Evolutionary conservation across 2,113 vertebrate species (phyloP).

Genomic region (Tautogolabrus adspersus): DNA sequence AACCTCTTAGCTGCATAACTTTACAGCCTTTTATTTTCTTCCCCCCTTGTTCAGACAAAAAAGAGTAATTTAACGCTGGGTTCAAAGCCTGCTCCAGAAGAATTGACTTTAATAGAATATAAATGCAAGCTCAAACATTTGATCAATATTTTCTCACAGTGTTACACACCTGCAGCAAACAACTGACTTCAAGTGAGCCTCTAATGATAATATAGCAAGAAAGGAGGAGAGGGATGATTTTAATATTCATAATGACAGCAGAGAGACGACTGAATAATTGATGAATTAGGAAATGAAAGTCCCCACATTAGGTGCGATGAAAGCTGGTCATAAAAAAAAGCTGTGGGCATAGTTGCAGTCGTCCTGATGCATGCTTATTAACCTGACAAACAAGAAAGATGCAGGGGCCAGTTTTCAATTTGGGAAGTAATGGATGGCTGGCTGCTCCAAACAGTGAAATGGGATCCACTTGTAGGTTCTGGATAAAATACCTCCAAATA

Average conservation of each 20-base stretch:
- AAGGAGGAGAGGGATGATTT: constrained; percentile 26
- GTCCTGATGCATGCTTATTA: constrained; percentile 57
- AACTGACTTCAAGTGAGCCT: not conserved
- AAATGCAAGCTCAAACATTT: not conserved
- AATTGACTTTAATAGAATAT: too few relatives aligned
- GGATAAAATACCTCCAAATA: not conserved
- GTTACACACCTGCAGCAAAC: not conserved
- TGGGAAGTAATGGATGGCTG: constrained; percentile 19
- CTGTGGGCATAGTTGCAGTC: constrained; percentile 3
- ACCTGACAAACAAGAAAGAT: constrained; percentile 63
- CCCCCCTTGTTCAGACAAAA: too few relatives aligned
- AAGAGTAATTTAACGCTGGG: too few relatives aligned
- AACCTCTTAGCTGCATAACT: not conserved
- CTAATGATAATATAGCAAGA: not conserved
- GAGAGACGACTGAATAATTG: constrained; percentile 65
- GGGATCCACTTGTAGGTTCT: not conserved
- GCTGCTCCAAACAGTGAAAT: constrained; percentile 9
- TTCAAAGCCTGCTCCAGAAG: too few relatives aligned
- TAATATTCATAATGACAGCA: constrained; percentile 55
- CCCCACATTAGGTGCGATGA: not conserved
- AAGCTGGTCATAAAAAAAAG: constrained; percentile 2
- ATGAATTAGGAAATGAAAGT: constrained; percentile 65
- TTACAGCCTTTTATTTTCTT: not conserved
- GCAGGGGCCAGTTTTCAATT: constrained; percentile 22
- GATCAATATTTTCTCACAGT: constrained; percentile 15